Evolutionary conservation across 2,888 invertebrate species (phyloP).

Genomic region (Hypselothyrea guttata): DNA sequence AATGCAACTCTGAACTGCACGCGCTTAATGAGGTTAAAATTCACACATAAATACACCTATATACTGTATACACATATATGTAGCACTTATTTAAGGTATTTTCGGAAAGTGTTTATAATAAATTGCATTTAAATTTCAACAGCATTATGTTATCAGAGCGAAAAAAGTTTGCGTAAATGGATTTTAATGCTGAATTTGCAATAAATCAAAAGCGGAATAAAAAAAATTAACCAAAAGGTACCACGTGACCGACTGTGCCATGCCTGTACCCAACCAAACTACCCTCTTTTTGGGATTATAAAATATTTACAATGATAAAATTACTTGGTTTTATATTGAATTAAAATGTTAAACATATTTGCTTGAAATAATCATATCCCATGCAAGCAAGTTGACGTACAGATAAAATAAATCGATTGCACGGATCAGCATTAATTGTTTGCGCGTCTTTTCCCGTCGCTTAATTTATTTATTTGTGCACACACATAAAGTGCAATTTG

Average conservation of each 20-base stretch:
- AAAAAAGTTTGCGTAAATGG: slow-evolving; percentile 46
- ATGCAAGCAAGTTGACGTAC: neutral
- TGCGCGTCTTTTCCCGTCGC: slow-evolving; percentile 29
- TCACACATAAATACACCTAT: neutral
- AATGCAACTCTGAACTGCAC: slow-evolving; percentile 41
- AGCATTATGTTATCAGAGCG: slow-evolving; percentile 48
- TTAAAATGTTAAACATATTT: neutral
- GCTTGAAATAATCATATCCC: too few relatives aligned
- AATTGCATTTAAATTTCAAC: slow-evolving; percentile 61
- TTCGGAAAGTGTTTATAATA: slow-evolving; percentile 44
- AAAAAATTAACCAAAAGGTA: slow-evolving; percentile 2
- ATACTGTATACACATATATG: slow-evolving; percentile 11
- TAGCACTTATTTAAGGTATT: slow-evolving; percentile 18
- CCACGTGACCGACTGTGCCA: slow-evolving; percentile 19
- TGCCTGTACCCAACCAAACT: neutral
- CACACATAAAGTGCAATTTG: slow-evolving; percentile 63
- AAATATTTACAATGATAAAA: too few relatives aligned
- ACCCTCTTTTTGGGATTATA: too few relatives aligned
- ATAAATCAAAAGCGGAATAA: slow-evolving; percentile 39
- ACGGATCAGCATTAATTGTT: slow-evolving; percentile 62
- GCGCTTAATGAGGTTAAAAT: slow-evolving; percentile 65
- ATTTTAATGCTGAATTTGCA: slow-evolving; percentile 60
- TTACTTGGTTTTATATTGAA: too few relatives aligned
- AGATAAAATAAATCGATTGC: slow-evolving; percentile 53
- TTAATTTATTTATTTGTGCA: slow-evolving; percentile 69